Conservation (phyloP, 1,140 invertebrate genomes). For the Ceratitis capitata region DNA sequence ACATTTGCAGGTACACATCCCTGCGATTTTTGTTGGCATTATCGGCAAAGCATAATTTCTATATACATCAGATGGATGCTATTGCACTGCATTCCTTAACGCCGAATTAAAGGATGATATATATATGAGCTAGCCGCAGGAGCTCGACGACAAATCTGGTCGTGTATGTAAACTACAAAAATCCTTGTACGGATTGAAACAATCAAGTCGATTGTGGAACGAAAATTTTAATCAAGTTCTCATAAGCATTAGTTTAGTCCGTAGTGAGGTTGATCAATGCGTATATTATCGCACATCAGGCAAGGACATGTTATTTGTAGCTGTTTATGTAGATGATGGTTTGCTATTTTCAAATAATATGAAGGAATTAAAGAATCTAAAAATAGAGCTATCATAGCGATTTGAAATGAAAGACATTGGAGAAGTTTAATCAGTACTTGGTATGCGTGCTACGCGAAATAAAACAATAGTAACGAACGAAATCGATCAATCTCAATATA, state of each 20-base stretch:
- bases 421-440: not conserved
- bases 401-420: not conserved
- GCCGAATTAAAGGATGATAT: conserved; percentile 27
- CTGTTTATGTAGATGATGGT: not conserved
- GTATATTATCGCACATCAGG: conserved; percentile 44
- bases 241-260: not conserved
- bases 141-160: not conserved
- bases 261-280: conserved; percentile 52
- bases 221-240: conserved; percentile 51
- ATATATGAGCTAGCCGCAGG: conserved; percentile 14
- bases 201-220: conserved; percentile 51
- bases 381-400: too few species aligned
- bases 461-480: not conserved
- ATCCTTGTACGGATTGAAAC: conserved; percentile 38
- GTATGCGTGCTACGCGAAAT: not conserved
- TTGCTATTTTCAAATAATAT: not conserved
- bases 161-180: conserved; percentile 31
- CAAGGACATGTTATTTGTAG: not conserved
- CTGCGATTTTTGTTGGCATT: conserved; percentile 58
- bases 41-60: not conserved
- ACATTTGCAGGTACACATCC: conserved; percentile 44
- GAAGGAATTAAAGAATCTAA: not conserved
- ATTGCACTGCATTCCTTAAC: conserved; percentile 24
- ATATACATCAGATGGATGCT: conserved; percentile 25
- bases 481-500: not conserved